Base-by-base conservation (phyloP, 2,797 vertebrate genomes). In the Euthynnus affinis region DNA sequence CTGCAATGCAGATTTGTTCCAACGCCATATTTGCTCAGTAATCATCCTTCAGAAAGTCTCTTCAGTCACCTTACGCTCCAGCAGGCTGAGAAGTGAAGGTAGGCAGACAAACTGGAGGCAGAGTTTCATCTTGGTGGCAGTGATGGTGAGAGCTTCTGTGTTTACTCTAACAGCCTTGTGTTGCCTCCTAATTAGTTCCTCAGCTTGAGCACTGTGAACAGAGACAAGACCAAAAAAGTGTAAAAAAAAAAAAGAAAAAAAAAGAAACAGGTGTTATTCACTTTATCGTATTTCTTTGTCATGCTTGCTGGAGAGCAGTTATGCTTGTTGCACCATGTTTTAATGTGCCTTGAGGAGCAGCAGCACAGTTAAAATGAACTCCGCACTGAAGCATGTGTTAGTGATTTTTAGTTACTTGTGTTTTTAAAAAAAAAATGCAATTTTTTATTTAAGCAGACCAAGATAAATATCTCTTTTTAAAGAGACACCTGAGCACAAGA, bases 101-200 rank as follows among this genome's bases (percentile, higher is more conserved):
- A 62, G 25, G 37, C n/a, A 3, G 20, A 64, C 22, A 49, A 68
- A 65, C 51, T 60, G 51, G 25, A 74, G 77, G 53, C 18, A 48
- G 25, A 51, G 55, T 73, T 84, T 78, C 40, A 59, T 74, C 57
- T 80, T 17, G 17, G 65, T 65, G 70, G 57, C 25, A 34, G 61
- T 7, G 37, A 67, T 63, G 61, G n/a, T 20, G 66, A 55, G 44
- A 68, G 77, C 64, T 59, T 49, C 22, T 62, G 63, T 62, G 63
- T 84, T 86, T 85, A 14, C 57, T 59, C 60, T 57, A 70, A 74
- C 62, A 67, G 63, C 17, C 56, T 67, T 44, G 51, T 81, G 76
- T 76, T 60, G 64, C 79, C 58, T 66, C 55, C 64, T 88, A 85
- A 89, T 91, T 80, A 89, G 78, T 59, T 71, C 18, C 67, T 84